Evolutionary conservation across 2,113 vertebrate species (phyloP), one percentile per base, ranked within the genome.

Genomic region (Psephotus haematonotus): DNA sequence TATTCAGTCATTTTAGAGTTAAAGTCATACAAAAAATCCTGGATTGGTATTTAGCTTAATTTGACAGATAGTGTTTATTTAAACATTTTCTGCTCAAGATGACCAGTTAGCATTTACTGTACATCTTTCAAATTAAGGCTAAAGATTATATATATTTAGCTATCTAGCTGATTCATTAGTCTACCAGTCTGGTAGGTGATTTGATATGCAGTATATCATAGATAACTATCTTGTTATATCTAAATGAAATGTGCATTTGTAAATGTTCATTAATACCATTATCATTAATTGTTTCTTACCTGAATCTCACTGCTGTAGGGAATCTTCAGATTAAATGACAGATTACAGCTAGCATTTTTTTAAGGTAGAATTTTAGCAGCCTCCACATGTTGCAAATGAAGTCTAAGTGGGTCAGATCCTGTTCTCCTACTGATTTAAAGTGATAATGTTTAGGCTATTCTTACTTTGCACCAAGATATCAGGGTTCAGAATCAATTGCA

Each of bases 201-300:
- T 92, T 92, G 46, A 79, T 90, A 81, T 94, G 91, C 86, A 89
- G 68, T 57, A 9, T 93, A 90, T 92, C 76, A 92, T 18, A 92
- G 59, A 80, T 82, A 88, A 86, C n/a, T 90, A 65, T 35, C 83
- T 89, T 83, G 59, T 92, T 92, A 88, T 17, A 71, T n/a, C 22
- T 89, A 84, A 94, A 88, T 82, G 72, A 95, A 96, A 91, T 68
- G 25, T 88, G 75, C 71, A 88, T 86, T 95, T 83, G 55, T 78
- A 90, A 84, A 86, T 62, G 92, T 94, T 97, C 85, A 90, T 97
- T 96, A 97, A 95, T 95, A 92, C 3, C 11, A 76, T 92, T 86
- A 95, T 78, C 85, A 97, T 95, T 85, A 96, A 95, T 95, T 95
- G 82, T 44, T 86, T 93, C 85, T 92, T 81, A 95, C 93, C 76